Percentiles rank a stretch among this genome's conserved stretches.
phyloP scores from a whole-genome alignment of 37 sponge, comb jelly and placozoan species.

The Hexactinellida sp. region DNA sequence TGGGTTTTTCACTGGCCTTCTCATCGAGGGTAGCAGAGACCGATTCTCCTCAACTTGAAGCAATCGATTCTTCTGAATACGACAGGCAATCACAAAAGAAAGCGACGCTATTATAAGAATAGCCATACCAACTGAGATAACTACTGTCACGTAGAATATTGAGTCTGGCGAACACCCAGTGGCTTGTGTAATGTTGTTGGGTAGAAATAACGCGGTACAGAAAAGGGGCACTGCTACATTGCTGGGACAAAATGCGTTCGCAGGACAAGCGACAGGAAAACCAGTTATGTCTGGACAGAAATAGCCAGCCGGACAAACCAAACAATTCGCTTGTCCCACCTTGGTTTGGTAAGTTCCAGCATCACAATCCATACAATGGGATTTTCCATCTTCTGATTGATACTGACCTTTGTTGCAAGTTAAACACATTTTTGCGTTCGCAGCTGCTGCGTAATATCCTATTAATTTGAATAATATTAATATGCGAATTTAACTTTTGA shows the following conservation, averaged over 20 bases:
- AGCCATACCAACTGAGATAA: not conserved
- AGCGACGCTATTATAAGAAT: not conserved
- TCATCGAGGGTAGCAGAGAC: not conserved
- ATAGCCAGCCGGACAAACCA: not conserved
- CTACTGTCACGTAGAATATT: not conserved
- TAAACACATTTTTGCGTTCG: not conserved
- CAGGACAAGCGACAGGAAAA: not conserved
- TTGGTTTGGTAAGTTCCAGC: not conserved
- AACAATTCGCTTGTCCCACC: not conserved
- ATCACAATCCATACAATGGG: not conserved
- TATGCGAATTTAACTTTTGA: too few relatives aligned
- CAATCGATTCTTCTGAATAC: not conserved
- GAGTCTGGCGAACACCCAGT: not conserved
- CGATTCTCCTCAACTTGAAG: not conserved
- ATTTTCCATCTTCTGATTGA: not conserved
- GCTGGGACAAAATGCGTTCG: not conserved
- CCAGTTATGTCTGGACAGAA: not conserved
- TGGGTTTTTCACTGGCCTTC: slow-evolving; percentile 12
- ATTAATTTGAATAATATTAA: too few relatives aligned
- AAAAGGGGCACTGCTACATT: not conserved
- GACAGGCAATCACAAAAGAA: not conserved
- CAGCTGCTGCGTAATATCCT: not conserved
- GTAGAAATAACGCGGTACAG: not conserved
- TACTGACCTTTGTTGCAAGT: not conserved
- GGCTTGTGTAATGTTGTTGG: not conserved